Conservation (phyloP, 2,888 invertebrate species). For the Drosophila infuscata region DNA sequence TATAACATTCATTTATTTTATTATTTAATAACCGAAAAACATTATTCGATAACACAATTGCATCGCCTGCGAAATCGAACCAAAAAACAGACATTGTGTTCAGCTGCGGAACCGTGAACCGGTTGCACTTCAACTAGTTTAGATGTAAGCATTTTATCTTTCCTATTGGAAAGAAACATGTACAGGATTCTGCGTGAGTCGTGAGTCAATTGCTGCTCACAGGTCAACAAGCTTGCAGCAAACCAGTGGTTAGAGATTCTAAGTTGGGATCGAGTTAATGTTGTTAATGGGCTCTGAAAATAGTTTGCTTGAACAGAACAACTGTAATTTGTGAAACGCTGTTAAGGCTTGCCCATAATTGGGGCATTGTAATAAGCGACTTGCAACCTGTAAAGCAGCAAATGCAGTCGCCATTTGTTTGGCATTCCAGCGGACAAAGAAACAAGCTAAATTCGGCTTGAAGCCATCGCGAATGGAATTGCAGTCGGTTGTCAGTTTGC, state of each 20-base stretch:
- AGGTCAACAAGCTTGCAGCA: slow-evolving; percentile 8
- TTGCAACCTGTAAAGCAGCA: slow-evolving; percentile 13
- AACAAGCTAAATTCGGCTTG: slow-evolving; percentile 30
- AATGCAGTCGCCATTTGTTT: slow-evolving; percentile 48
- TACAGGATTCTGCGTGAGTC: background rate
- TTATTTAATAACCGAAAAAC: background rate
- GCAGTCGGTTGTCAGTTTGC: slow-evolving; percentile 36
- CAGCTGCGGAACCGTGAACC: background rate
- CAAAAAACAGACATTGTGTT: background rate
- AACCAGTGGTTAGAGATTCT: slow-evolving; percentile 8
- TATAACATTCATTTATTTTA: background rate
- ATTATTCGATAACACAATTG: background rate
- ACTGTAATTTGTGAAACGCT: slow-evolving; percentile 52
- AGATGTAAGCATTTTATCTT: background rate
- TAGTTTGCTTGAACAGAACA: slow-evolving; percentile 24
- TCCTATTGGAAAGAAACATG: background rate
- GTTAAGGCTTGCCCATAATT: slow-evolving; percentile 46
- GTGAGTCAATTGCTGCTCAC: slow-evolving; percentile 13
- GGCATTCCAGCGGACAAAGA: slow-evolving; percentile 36
- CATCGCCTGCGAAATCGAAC: background rate
- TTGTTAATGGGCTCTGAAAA: background rate
- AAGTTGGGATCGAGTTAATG: background rate
- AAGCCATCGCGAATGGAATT: slow-evolving; percentile 15
- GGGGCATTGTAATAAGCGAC: slow-evolving; percentile 60
- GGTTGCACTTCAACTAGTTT: background rate